Evolutionary conservation across 2,888 invertebrate genomes (phyloP), one percentile per base, ranked within the genome.

Genomic region (Lathronympha strigana): DNA sequence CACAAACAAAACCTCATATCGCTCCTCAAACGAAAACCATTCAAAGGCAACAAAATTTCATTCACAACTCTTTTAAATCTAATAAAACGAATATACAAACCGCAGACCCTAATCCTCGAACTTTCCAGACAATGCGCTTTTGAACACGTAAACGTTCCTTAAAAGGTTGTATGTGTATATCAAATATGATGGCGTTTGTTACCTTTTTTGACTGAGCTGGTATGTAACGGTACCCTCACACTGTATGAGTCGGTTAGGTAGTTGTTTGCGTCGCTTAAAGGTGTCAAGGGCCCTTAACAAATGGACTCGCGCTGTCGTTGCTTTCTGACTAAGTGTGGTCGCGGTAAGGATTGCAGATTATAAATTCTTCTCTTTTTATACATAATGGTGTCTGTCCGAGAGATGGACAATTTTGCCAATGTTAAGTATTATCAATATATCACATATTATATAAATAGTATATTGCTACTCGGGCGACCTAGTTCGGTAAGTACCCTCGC

Each of bases 211-310:
- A 19, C n/a, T 28, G 40, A 13, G 11, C n/a, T 5, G 0, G 31
- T n/a, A 11, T 53, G 45, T 45, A 38, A 28, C 15, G 58, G 40
- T 28, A 57, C 53, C 31, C 51, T 63, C 63, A 63, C 67, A 69
- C 69, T 72, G 72, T 70, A 69, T 72, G 71, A 67, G 43, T 73
- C 69, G 68, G 74, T 73, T 73, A 74, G 68, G 69, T 68, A 69
- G 73, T 69, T 69, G 70, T 78, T 68, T 71, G 80, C 75, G 72
- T 78, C 77, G 81, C 83, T 82, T 82, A 76, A 76, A 74, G 64
- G 78, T 77, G 81, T 80, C 78, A 81, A 77, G 80, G 72, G 76
- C 73, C 75, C 82, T 82, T 72, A 73, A 75, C 79, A 83, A 86
- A 84, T 84, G 85, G 83, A 76, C 78, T 73, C 43, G 76, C 72